Conservation (phyloP, 2,888 invertebrate species). For the Brachylomia viminalis region DNA sequence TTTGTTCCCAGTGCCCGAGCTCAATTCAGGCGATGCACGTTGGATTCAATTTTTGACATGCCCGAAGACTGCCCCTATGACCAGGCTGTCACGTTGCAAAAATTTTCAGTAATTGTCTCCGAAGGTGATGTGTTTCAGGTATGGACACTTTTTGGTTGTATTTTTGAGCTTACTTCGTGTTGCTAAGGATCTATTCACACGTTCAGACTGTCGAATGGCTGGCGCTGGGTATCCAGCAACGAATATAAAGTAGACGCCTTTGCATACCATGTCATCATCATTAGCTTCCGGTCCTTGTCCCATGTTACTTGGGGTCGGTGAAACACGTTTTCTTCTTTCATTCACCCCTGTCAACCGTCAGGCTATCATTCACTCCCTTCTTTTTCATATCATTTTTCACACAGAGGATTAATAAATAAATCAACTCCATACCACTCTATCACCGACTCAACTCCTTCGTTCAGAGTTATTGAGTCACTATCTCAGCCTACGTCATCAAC, state of each 20-base stretch:
- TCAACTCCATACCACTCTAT: too few species aligned
- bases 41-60: conserved; percentile 76
- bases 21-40: conserved; percentile 81
- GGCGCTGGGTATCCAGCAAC: neutral
- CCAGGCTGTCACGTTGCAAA: conserved; percentile 80
- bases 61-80: conserved; percentile 54
- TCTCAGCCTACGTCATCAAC: too few species aligned
- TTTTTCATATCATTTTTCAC: too few species aligned
- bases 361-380: too few species aligned
- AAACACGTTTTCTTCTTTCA: too few species aligned
- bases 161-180: neutral
- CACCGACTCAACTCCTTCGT: too few species aligned
- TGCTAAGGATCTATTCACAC: neutral
- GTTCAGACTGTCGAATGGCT: neutral
- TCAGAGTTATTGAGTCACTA: too few species aligned
- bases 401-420: too few species aligned
- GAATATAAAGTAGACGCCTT: neutral
- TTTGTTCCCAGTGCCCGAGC: conserved; percentile 78
- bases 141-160: conserved; percentile 4
- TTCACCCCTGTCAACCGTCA: too few species aligned
- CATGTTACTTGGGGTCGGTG: too few species aligned
- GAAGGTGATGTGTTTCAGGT: conserved; percentile 86
- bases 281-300: too few species aligned
- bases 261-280: too few species aligned
- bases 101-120: conserved; percentile 84